A percentile compares a stretch with the other conserved stretches of the same genome.
phyloP scores from a whole-genome alignment of 2,797 vertebrate species.

The Ctenosaura bakeri region DNA sequence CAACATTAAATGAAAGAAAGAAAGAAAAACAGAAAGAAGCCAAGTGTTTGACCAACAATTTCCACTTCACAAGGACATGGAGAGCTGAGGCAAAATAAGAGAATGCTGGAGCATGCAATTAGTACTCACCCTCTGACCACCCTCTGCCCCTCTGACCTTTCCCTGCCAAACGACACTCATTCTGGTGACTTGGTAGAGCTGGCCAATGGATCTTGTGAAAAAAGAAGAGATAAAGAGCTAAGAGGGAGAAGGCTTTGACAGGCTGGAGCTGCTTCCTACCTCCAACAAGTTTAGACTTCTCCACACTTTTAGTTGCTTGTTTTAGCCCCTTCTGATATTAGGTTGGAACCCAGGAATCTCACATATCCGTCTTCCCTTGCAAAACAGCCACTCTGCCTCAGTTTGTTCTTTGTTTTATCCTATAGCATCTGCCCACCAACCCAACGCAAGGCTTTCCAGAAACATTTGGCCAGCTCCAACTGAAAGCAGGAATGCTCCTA shows the following conservation, averaged over 20 bases:
- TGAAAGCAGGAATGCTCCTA: neutral
- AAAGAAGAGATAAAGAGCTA: neutral
- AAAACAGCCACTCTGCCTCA: neutral
- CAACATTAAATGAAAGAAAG: no score
- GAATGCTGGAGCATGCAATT: neutral
- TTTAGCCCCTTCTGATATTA: neutral
- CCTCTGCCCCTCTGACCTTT: conserved; percentile 87
- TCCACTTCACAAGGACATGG: neutral
- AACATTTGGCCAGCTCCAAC: neutral
- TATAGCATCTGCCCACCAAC: no score
- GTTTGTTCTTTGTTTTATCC: neutral
- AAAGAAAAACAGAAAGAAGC: neutral
- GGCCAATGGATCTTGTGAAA: conserved; percentile 85
- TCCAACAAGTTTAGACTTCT: neutral
- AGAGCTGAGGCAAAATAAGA: neutral
- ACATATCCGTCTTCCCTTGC: neutral
- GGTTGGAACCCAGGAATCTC: neutral
- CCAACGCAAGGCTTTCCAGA: neutral
- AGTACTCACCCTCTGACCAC: conserved; percentile 83
- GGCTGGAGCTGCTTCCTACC: neutral
- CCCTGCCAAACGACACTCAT: conserved; percentile 88
- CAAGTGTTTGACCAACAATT: no score
- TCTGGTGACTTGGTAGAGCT: conserved; percentile 84
- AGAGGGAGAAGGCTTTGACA: no score
- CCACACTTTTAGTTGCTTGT: neutral